A percentile compares a stretch with the other conserved stretches of the same genome.
Evolutionary conservation across 2,113 vertebrate species (phyloP).

Genomic region (Xenopus laevis): DNA sequence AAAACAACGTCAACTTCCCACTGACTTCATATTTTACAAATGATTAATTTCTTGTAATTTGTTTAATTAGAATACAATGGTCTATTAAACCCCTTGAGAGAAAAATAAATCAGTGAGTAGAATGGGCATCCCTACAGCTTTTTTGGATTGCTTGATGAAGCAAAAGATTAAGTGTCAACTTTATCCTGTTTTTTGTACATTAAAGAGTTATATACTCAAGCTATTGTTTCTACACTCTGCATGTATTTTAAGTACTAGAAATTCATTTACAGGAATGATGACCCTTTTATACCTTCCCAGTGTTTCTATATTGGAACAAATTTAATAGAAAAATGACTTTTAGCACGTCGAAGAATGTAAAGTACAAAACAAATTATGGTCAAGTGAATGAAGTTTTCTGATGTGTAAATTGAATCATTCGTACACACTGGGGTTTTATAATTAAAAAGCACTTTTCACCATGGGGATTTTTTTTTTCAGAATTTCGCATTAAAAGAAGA

Average conservation of each 20-base stretch:
- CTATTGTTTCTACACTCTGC: not conserved
- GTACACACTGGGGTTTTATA: conserved; percentile 55
- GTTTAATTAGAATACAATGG: conserved; percentile 31
- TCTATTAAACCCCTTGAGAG: conserved; percentile 16
- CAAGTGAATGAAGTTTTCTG: conserved; percentile 53
- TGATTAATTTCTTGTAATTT: conserved; percentile 34
- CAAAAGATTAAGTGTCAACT: conserved; percentile 23
- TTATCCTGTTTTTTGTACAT: not conserved
- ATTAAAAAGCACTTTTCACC: conserved; percentile 60
- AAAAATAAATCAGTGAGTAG: conserved; percentile 28
- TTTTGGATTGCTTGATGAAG: conserved; percentile 20
- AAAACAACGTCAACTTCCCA: conserved; percentile 14
- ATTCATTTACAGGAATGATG: not conserved
- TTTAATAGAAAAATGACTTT: conserved; percentile 18
- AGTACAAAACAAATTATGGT: conserved; percentile 55
- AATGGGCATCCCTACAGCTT: conserved; percentile 14
- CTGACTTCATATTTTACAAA: conserved; percentile 22
- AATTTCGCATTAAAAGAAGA: conserved; percentile 60
- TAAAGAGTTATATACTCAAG: conserved; percentile 1
- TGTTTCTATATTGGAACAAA: conserved; percentile 6
- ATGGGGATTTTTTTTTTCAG: conserved; percentile 49
- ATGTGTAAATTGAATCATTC: conserved; percentile 58
- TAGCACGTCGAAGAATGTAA: conserved; percentile 19
- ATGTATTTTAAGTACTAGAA: not conserved
- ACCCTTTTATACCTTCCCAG: conserved; percentile 1